Conservation (phyloP, 92 coral and sea anemone species). For the Epizoanthus ramosus region DNA sequence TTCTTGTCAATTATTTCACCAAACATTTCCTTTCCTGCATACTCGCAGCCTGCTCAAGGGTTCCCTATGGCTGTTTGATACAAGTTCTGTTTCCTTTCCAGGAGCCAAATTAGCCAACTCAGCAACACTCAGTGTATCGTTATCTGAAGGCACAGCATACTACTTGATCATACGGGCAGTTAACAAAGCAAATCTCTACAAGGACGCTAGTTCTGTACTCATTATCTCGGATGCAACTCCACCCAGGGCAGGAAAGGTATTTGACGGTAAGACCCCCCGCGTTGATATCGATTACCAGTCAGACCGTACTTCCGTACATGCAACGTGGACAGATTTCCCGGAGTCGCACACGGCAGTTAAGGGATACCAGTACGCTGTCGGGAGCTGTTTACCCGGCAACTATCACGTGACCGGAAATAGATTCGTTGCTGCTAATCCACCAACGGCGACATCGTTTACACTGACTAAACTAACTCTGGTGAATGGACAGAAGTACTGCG, state of each 20-base stretch:
- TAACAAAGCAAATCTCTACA: slow-evolving; percentile 76
- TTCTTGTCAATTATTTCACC: too few species aligned
- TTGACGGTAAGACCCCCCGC: slow-evolving; percentile 68
- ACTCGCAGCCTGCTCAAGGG: neutral
- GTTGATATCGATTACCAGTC: slow-evolving; percentile 79
- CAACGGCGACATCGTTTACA: slow-evolving; percentile 61
- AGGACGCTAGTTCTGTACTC: slow-evolving; percentile 69
- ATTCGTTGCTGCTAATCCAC: slow-evolving; percentile 65
- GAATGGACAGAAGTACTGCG: slow-evolving; percentile 88
- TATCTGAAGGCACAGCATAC: slow-evolving; percentile 73
- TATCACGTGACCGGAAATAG: slow-evolving; percentile 83
- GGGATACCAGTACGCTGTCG: slow-evolving; percentile 82
- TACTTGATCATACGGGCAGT: slow-evolving; percentile 76
- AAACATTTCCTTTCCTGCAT: too few species aligned
- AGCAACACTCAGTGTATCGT: slow-evolving; percentile 65
- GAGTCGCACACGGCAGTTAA: slow-evolving; percentile 69
- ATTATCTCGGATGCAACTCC: slow-evolving; percentile 77
- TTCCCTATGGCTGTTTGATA: slow-evolving; percentile 6
- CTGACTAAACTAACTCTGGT: slow-evolving; percentile 63
- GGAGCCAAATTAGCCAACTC: slow-evolving; percentile 74
- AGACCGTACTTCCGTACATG: slow-evolving; percentile 50
- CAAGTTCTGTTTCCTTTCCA: slow-evolving; percentile 55
- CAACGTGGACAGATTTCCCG: slow-evolving; percentile 78
- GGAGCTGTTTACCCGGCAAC: slow-evolving; percentile 81
- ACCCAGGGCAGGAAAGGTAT: slow-evolving; percentile 71